Percentiles rank a stretch among this genome's conserved stretches.
These are phyloP conservation scores for Bicyclus anynana DNA, from an alignment of 1,140 invertebrate genomes.

Conservation along the genomic window DNA sequence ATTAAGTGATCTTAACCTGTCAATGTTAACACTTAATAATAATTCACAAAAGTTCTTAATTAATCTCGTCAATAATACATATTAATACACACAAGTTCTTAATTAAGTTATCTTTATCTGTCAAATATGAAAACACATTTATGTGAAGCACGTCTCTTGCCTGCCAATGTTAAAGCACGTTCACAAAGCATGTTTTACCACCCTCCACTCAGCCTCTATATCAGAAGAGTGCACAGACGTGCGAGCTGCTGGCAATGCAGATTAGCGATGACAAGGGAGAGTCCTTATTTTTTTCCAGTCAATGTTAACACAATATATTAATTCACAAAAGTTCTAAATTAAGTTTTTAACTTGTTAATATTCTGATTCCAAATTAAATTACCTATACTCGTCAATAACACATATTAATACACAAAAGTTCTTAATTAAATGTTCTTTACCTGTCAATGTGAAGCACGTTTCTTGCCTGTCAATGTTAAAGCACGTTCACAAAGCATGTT, in stretches of 20 bases:
- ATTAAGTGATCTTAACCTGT: too few species aligned
- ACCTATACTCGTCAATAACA: neutral
- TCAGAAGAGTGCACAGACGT: conserved; percentile 79
- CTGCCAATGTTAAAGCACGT: conserved; percentile 10
- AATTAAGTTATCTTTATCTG: neutral
- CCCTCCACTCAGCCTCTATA: conserved; percentile 29
- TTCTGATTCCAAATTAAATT: neutral
- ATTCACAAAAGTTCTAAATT: neutral
- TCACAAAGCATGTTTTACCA: conserved; percentile 22
- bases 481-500: conserved; percentile 23
- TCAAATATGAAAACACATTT: too few species aligned
- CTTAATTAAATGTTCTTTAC: neutral
- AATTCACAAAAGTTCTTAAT: neutral
- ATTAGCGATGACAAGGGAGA: conserved; percentile 95
- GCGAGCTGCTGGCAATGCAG: conserved; percentile 88
- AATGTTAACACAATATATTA: neutral
- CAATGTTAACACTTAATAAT: too few species aligned
- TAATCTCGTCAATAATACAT: neutral
- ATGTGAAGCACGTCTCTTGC: neutral
- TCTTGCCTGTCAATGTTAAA: conserved; percentile 3
- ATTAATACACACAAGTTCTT: neutral
- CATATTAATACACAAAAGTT: neutral
- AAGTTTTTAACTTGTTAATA: neutral
- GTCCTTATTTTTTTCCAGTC: too few species aligned
- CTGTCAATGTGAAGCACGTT: conserved; percentile 2